phyloP scores from a whole-genome alignment of 2,888 invertebrate species.

The Hypsopygia costalis region DNA sequence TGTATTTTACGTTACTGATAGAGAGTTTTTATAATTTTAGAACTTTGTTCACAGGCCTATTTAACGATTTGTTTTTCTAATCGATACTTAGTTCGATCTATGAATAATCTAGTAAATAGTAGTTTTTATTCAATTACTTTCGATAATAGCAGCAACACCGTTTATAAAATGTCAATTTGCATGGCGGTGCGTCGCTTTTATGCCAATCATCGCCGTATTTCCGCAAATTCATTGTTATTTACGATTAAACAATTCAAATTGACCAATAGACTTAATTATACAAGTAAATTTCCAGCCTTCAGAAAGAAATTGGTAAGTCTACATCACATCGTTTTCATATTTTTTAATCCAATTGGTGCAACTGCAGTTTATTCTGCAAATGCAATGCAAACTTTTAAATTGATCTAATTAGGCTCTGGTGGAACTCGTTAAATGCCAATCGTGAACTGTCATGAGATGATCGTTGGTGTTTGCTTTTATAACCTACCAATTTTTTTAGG shows the following conservation, averaged over 20 bases:
- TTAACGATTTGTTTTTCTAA: too few relatives aligned
- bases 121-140: background rate
- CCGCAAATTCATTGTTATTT: slow-evolving; percentile 50
- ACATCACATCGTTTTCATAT: background rate
- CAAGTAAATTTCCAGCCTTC: slow-evolving; percentile 19
- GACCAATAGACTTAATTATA: slow-evolving; percentile 19
- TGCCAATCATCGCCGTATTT: slow-evolving; percentile 70
- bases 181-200: slow-evolving; percentile 69
- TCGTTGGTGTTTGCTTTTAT: too few relatives aligned
- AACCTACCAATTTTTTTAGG: too few relatives aligned
- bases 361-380: background rate
- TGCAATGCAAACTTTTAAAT: background rate
- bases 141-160: slow-evolving; percentile 30
- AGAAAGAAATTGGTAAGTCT: slow-evolving; percentile 39
- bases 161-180: slow-evolving; percentile 55
- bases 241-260: slow-evolving; percentile 34
- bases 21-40: too few relatives aligned
- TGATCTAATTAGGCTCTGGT: background rate
- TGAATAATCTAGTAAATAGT: too few relatives aligned
- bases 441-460: too few relatives aligned
- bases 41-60: too few relatives aligned
- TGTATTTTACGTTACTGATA: too few relatives aligned
- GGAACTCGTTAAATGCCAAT: too few relatives aligned
- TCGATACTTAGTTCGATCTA: too few relatives aligned
- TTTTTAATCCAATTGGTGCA: background rate